A percentile compares a stretch with the other conserved stretches of the same genome.
Conservation (phyloP, 2,113 vertebrate species). For the Rhinolophus sinicus region DNA sequence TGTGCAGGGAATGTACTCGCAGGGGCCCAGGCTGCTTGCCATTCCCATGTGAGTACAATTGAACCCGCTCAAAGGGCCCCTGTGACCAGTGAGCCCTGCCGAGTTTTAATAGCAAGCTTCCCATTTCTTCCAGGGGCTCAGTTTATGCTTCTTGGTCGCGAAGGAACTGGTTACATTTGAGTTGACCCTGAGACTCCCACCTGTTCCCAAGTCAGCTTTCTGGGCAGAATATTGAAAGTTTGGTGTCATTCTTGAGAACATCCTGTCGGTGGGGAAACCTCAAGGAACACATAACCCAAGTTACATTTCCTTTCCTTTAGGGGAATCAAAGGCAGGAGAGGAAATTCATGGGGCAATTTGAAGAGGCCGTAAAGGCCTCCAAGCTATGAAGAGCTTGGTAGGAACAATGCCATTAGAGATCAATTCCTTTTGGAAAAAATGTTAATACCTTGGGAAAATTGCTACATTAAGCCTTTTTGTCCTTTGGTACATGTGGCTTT, state of each 20-base stretch:
- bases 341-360: constrained; percentile 66
- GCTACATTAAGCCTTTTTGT: constrained; percentile 11
- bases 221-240: background rate
- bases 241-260: background rate
- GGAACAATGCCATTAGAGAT: constrained; percentile 18
- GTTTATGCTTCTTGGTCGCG: background rate
- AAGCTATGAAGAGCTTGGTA: background rate
- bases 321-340: constrained; percentile 20
- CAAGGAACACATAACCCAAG: background rate
- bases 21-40: background rate
- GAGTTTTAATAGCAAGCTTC: background rate
- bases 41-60: background rate
- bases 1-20: background rate
- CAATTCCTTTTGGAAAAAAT: background rate
- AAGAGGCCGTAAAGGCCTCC: constrained; percentile 45
- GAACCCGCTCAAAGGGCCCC: background rate
- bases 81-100: background rate
- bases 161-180: background rate
- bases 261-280: background rate
- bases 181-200: background rate
- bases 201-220: background rate
- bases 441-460: constrained; percentile 47
- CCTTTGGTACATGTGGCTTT: constrained; percentile 5
- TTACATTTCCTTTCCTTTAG: constrained; percentile 22
- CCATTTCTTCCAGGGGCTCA: background rate